These are phyloP conservation scores for Cyprinodon variegatus DNA, from an alignment of 2,113 vertebrate species.

Conservation along the genomic window DNA sequence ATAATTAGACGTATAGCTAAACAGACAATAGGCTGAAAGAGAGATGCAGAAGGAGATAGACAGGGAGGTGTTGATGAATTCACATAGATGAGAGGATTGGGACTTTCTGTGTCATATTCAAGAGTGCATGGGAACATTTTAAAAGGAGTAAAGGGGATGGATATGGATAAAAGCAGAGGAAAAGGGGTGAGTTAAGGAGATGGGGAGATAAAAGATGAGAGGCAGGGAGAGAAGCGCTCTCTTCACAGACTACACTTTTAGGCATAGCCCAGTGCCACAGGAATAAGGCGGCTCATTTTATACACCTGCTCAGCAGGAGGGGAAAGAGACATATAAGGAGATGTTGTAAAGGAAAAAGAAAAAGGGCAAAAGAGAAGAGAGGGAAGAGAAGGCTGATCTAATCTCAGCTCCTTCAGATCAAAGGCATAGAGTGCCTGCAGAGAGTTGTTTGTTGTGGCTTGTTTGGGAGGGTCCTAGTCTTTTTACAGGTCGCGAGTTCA, in stretches of 20 bases:
- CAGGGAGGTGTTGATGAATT: constrained; percentile 57
- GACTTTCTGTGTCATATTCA: constrained; percentile 53
- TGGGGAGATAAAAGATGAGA: constrained; percentile 68
- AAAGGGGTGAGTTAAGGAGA: constrained; percentile 51
- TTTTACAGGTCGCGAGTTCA: constrained; percentile 50
- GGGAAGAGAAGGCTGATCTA: constrained; percentile 50
- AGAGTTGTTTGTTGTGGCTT: constrained; percentile 70
- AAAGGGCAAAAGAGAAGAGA: constrained; percentile 53
- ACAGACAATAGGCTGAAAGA: constrained; percentile 66
- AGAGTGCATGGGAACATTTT: constrained; percentile 52
- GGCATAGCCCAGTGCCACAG: constrained; percentile 53
- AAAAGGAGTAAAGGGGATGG: constrained; percentile 60
- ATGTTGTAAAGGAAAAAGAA: constrained; percentile 45
- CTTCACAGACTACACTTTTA: constrained; percentile 72
- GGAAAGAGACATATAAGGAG: constrained; percentile 50
- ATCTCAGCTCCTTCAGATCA: constrained; percentile 66
- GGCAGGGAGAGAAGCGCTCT: constrained; percentile 67
- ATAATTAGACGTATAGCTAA: constrained; percentile 80
- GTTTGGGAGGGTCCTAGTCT: constrained; percentile 56
- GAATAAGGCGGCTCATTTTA: constrained; percentile 72
- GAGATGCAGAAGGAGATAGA: constrained; percentile 55
- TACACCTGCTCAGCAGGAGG: constrained; percentile 68
- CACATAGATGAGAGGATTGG: constrained; percentile 45
- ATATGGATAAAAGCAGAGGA: constrained; percentile 51
- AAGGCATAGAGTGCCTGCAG: constrained; percentile 60